A percentile compares a stretch with the other conserved stretches of the same genome.
These are phyloP conservation scores for Leptarthrus brevirostris DNA, from an alignment of 2,888 invertebrate species.

Conservation along the genomic window DNA sequence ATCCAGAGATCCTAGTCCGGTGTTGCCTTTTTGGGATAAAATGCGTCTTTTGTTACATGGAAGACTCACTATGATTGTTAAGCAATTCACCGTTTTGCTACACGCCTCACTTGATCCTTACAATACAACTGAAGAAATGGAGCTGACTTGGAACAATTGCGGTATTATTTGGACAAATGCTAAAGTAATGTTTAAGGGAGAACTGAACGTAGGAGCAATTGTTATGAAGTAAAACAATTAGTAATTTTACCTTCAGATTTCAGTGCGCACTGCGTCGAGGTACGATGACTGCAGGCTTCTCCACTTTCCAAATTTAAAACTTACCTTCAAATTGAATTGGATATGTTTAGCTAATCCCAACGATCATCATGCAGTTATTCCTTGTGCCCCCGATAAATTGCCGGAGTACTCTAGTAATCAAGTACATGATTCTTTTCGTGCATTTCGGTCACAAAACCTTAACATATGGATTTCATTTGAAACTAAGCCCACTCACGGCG, in stretches of 20 bases:
- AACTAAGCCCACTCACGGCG: conserved; percentile 74
- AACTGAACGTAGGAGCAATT: conserved; percentile 88
- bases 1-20: conserved; percentile 92
- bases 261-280: conserved; percentile 96
- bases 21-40: conserved; percentile 98
- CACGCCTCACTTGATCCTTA: conserved; percentile 98
- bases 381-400: conserved; percentile 94
- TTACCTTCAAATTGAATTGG: conserved; percentile 89
- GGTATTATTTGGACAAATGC: conserved; percentile 97
- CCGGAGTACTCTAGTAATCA: conserved; percentile 98
- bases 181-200: conserved; percentile 90
- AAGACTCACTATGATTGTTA: conserved; percentile 86
- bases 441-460: conserved; percentile 89
- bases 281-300: conserved; percentile 97
- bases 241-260: conserved; percentile 63
- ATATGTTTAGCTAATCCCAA: conserved; percentile 91
- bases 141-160: conserved; percentile 93
- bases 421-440: conserved; percentile 94
- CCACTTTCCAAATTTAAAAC: conserved; percentile 88
- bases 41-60: conserved; percentile 93
- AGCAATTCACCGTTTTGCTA: conserved; percentile 88
- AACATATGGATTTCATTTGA: conserved; percentile 83
- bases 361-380: conserved; percentile 95
- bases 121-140: conserved; percentile 99
- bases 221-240: too few species aligned